Percentiles rank a stretch among this genome's conserved stretches.
phyloP scores from a whole-genome alignment of 2,797 vertebrate genomes.

The Sphenopsis melanotis region DNA sequence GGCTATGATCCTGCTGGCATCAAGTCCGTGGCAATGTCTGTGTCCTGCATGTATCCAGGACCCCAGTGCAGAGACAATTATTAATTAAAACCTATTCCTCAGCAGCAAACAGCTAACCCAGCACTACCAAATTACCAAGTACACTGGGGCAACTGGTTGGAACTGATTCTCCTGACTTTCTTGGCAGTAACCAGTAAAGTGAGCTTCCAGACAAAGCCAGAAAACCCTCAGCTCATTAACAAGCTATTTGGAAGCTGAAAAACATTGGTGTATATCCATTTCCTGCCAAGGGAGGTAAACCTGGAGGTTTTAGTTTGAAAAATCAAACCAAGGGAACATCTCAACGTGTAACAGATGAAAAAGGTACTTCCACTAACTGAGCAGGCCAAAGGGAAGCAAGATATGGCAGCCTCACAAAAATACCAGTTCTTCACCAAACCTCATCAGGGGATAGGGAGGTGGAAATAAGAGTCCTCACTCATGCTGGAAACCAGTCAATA shows the following conservation, averaged over 20 bases:
- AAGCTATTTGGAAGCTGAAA: not conserved
- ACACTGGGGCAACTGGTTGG: not conserved
- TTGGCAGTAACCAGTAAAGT: not conserved
- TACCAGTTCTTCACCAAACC: not conserved
- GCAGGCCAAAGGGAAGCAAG: not conserved
- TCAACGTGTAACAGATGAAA: not conserved
- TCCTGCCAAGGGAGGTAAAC: not conserved
- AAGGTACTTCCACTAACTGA: not conserved
- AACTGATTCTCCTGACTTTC: not conserved
- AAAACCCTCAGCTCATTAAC: not conserved
- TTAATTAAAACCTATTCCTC: not conserved
- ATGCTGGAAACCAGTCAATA: not conserved
- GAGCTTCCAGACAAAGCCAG: not conserved
- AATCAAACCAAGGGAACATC: not conserved
- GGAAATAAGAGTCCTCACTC: not conserved
- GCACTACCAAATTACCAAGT: not conserved
- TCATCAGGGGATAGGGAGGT: not conserved
- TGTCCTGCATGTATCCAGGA: not conserved
- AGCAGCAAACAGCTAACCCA: not conserved
- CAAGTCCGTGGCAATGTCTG: not conserved
- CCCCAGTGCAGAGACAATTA: not conserved
- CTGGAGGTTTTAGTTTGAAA: not conserved
- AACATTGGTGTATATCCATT: not conserved
- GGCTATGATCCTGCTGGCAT: not conserved
- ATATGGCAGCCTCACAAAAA: not conserved